Percentiles rank a stretch among this genome's conserved stretches.
phyloP scores from a whole-genome alignment of 2,113 vertebrate genomes.

The Coryphaenoides rupestris region DNA sequence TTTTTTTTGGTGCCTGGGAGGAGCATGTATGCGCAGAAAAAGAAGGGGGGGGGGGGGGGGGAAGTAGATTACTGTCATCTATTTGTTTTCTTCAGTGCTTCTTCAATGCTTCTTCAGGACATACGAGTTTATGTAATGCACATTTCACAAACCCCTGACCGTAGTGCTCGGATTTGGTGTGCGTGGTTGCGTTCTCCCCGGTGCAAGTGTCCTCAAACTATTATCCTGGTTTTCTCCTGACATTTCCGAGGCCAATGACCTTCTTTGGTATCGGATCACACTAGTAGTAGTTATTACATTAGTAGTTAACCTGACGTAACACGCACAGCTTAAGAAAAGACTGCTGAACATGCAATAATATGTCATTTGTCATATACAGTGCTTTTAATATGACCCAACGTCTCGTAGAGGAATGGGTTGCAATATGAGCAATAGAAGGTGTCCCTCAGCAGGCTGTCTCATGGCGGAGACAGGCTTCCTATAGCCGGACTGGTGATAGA shows the following conservation, averaged over 20 bases:
- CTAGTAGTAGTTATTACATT: too few species aligned
- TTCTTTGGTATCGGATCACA: too few species aligned
- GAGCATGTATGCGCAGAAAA: too few species aligned
- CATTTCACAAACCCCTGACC: slow-evolving; percentile 56
- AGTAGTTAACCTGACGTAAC: too few species aligned
- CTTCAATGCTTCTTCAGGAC: background rate
- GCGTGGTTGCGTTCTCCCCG: slow-evolving; percentile 61
- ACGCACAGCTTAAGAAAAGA: too few species aligned
- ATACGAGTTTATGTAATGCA: slow-evolving; percentile 27
- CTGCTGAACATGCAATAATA: slow-evolving; percentile 21
- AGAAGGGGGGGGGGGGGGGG: too few species aligned
- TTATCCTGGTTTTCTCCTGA: slow-evolving; percentile 53
- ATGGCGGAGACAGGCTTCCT: slow-evolving; percentile 29
- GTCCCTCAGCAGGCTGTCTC: slow-evolving; percentile 53
- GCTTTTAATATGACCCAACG: too few species aligned
- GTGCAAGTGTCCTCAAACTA: slow-evolving; percentile 62
- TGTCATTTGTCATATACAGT: slow-evolving; percentile 40
- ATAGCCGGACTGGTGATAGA: too few species aligned
- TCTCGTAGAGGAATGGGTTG: slow-evolving; percentile 22
- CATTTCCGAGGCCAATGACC: slow-evolving; percentile 52
- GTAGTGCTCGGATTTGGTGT: slow-evolving; percentile 16
- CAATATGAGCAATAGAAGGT: slow-evolving; percentile 39
- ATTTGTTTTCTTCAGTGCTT: background rate
- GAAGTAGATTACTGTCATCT: too few species aligned
- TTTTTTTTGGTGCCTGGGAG: too few species aligned